Evolutionary conservation across 2,797 vertebrate genomes (phyloP), one percentile per base, ranked within the genome.

Genomic region (Acipenser ruthenus): DNA sequence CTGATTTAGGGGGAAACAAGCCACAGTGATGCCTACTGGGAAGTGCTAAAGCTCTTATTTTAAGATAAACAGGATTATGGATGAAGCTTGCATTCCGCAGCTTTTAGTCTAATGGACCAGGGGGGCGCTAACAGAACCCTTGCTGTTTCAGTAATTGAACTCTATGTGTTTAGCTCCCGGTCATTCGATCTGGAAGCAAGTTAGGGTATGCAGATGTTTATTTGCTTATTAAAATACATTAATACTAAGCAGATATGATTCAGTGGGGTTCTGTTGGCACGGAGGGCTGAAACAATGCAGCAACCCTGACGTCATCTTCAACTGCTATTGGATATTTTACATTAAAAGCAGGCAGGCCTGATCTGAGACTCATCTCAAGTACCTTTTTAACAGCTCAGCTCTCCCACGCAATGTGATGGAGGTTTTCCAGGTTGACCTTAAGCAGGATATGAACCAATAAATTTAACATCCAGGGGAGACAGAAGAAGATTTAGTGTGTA

Each of bases 31-130:
- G 83, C 82, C 80, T 85, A 75, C 64, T 51, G 74, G 79, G 79
- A 86, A 87, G 76, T 83, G 82, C 73, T 89, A 87, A 92, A 91
- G 74, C 82, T 89, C 73, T 89, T 89, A 90, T 86, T 92, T 90
- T 76, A 80, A 87, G 69, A 79, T 88, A 88, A 94, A 92, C 78
- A 88, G 85, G 86, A 88, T 92, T 91, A 92, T 72, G 79, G 69
- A 81, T 75, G 79, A 82, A 83, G 80, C 78, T 83, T 76, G 75
- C 80, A 83, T 86, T 86, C 77, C 77, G 74, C 69, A 76, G 79
- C 76, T 86, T 82, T 87, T 71, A 76, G 70, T 70, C 64, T 79
- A 80, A 83, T 77, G 0, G 7, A 59, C 80, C 81, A 74, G 47
- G 53, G 37, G 37, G 75, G 68, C 75, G 80, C 76, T 71, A 69